Percentiles rank a stretch among this genome's conserved stretches.
phyloP scores from a whole-genome alignment of 2,888 invertebrate species.

The Drosophila neutralis region DNA sequence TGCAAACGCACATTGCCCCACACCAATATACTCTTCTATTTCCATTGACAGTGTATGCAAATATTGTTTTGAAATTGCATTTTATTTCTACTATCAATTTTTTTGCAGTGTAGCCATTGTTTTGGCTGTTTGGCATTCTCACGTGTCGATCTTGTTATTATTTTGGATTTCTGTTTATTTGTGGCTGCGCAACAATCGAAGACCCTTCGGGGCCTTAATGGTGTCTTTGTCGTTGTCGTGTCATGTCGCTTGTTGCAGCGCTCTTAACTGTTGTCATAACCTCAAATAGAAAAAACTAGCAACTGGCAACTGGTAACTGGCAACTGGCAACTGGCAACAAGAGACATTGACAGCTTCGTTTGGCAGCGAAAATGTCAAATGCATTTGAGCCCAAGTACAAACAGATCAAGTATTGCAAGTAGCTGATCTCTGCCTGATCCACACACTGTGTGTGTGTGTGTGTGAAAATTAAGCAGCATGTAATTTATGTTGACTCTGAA shows the following conservation, averaged over 20 bases:
- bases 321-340: slow-evolving; percentile 25
- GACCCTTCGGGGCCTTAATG: slow-evolving; percentile 27
- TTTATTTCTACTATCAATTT: not conserved
- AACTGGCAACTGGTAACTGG: slow-evolving; percentile 47
- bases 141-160: not conserved
- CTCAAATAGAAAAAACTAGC: slow-evolving; percentile 36
- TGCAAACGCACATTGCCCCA: not conserved
- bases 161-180: not conserved
- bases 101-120: not conserved
- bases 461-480: slow-evolving; percentile 69
- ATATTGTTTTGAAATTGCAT: not conserved
- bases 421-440: slow-evolving; percentile 7
- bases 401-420: slow-evolving; percentile 1
- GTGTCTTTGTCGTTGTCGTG: slow-evolving; percentile 45
- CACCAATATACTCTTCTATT: not conserved
- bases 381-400: slow-evolving; percentile 9
- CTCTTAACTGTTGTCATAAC: slow-evolving; percentile 68
- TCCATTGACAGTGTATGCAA: not conserved
- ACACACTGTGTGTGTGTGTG: slow-evolving; percentile 6
- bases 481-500: slow-evolving; percentile 79
- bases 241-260: slow-evolving; percentile 22
- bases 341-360: slow-evolving; percentile 30
- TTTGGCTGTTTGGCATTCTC: slow-evolving; percentile 28
- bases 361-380: slow-evolving; percentile 55
- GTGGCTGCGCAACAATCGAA: slow-evolving; percentile 18